Percentiles rank a stretch among this genome's conserved stretches.
Evolutionary conservation across 1,140 invertebrate genomes (phyloP).

Genomic region (Elysia chlorotica): DNA sequence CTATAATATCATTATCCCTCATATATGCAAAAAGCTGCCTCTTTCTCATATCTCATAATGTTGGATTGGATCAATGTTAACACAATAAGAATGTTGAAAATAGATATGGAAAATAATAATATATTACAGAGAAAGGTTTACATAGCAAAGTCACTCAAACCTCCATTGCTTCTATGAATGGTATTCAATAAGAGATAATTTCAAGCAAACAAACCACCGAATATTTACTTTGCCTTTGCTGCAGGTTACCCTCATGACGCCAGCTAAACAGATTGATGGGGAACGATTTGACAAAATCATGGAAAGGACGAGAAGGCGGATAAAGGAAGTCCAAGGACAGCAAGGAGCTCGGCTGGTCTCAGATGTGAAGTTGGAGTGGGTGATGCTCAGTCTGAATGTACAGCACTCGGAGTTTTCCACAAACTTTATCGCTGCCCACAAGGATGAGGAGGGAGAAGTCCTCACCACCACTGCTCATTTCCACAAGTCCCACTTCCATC

Average conservation of each 20-base stretch:
- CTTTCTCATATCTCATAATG: too few species aligned
- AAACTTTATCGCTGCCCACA: conserved; percentile 53
- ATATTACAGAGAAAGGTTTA: too few species aligned
- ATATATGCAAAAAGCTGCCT: too few species aligned
- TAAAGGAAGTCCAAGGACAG: conserved; percentile 49
- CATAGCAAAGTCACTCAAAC: too few species aligned
- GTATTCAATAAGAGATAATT: too few species aligned
- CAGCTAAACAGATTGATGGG: conserved; percentile 40
- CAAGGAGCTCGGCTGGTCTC: conserved; percentile 44
- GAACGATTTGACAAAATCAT: conserved; percentile 43
- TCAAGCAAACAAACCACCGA: too few species aligned
- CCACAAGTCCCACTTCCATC: conserved; percentile 55
- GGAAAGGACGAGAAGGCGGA: conserved; percentile 42
- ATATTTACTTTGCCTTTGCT: not conserved
- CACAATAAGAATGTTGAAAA: too few species aligned
- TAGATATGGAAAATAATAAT: too few species aligned
- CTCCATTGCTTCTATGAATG: too few species aligned
- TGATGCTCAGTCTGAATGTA: conserved; percentile 41
- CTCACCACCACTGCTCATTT: conserved; percentile 56
- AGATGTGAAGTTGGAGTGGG: conserved; percentile 56
- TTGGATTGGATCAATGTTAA: too few species aligned
- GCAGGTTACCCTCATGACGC: conserved; percentile 36
- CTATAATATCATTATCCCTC: too few species aligned
- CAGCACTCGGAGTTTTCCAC: conserved; percentile 52
- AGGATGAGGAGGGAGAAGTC: conserved; percentile 53